Percentiles rank a stretch among this genome's conserved stretches.
These are phyloP conservation scores for Drosophila arawakana DNA, from an alignment of 1,140 invertebrate species.

Conservation along the genomic window DNA sequence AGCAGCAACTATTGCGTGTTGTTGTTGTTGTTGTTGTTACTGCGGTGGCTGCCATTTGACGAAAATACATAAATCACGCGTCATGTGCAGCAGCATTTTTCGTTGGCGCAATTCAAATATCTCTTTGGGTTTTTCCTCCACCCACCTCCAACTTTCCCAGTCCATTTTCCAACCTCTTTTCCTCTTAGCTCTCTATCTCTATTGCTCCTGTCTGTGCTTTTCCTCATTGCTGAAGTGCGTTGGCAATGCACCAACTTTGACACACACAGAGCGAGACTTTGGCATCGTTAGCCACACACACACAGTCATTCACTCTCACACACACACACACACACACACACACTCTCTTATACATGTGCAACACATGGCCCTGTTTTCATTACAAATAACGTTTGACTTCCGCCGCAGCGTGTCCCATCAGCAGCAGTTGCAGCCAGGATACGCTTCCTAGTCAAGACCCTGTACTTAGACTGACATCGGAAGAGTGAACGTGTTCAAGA, in stretches of 20 bases:
- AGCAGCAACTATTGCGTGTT: conserved; percentile 33
- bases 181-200: not conserved
- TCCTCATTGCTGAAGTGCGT: conserved; percentile 68
- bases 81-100: conserved; percentile 77
- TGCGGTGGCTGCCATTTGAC: conserved; percentile 78
- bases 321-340: conserved; percentile 22
- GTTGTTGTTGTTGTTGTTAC: conserved; percentile 28
- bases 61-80: conserved; percentile 83
- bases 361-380: conserved; percentile 81
- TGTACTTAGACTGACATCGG: too few species aligned
- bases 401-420: conserved; percentile 62
- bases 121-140: conserved; percentile 25
- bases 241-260: conserved; percentile 74
- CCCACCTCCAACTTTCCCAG: too few species aligned
- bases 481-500: too few species aligned
- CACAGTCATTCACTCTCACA: conserved; percentile 32
- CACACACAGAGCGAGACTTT: conserved; percentile 38
- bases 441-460: conserved; percentile 16
- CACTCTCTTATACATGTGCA: conserved; percentile 28
- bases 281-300: conserved; percentile 50
- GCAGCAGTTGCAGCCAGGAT: conserved; percentile 24
- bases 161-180: too few species aligned
- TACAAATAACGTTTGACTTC: conserved; percentile 83
- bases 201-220: not conserved
- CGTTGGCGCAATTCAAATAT: conserved; percentile 74